phyloP scores from a whole-genome alignment of 2,113 vertebrate genomes.

The Scatophagus argus region DNA sequence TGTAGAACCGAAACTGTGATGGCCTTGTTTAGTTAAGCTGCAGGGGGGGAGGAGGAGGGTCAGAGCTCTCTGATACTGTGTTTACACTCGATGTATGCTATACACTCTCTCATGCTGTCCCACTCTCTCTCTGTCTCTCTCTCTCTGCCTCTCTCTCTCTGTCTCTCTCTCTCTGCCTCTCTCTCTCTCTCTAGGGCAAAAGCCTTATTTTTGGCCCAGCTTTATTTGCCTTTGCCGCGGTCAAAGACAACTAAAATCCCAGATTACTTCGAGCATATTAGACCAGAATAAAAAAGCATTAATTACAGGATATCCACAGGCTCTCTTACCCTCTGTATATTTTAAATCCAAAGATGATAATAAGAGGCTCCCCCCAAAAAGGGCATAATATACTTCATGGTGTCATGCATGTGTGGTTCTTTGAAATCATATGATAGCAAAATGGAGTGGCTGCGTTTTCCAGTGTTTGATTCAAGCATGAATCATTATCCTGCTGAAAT shows the following conservation, averaged over 20 bases:
- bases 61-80: conserved; percentile 62
- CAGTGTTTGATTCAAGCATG: conserved; percentile 54
- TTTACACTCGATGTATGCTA: conserved; percentile 63
- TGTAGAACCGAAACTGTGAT: conserved; percentile 75
- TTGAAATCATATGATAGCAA: conserved; percentile 50
- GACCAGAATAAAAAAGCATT: conserved; percentile 38
- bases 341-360: conserved; percentile 6
- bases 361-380: not conserved
- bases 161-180: conserved; percentile 19
- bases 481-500: conserved; percentile 62
- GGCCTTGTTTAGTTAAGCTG: conserved; percentile 77
- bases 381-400: not conserved
- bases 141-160: conserved; percentile 24
- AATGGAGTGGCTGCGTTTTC: conserved; percentile 44
- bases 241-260: conserved; percentile 68
- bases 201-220: conserved; percentile 58
- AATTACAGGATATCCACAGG: conserved; percentile 43
- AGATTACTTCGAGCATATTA: conserved; percentile 47
- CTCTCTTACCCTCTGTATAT: not conserved
- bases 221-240: conserved; percentile 62
- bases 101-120: conserved; percentile 27
- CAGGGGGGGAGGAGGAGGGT: conserved; percentile 50
- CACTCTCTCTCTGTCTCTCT: conserved; percentile 11
- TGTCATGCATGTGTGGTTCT: conserved; percentile 41
- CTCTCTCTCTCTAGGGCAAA: conserved; percentile 55